A percentile compares a stretch with the other conserved stretches of the same genome.
These are phyloP conservation scores for Cremastinae sp. DNA, from an alignment of 2,888 invertebrate species.

Conservation along the genomic window DNA sequence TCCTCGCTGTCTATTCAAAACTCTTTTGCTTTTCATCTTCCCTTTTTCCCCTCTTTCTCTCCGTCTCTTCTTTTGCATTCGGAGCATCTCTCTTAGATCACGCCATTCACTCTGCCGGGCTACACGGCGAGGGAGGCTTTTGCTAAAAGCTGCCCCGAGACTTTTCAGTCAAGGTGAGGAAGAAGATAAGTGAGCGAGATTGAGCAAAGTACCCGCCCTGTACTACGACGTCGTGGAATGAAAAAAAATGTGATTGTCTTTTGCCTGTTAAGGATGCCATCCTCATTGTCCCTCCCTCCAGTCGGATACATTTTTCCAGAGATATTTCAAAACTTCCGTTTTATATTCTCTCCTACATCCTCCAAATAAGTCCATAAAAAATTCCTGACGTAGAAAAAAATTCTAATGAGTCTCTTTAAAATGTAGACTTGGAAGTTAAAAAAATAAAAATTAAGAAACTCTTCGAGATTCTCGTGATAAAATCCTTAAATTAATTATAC, in stretches of 20 bases:
- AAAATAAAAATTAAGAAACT: too few relatives aligned
- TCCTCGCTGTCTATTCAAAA: slow-evolving; percentile 21
- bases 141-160: slow-evolving; percentile 69
- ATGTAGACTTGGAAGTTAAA: background rate
- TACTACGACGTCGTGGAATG: slow-evolving; percentile 58
- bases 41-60: slow-evolving; percentile 12
- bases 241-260: slow-evolving; percentile 47
- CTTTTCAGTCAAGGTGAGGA: slow-evolving; percentile 33
- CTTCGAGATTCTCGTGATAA: too few relatives aligned
- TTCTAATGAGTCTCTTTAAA: background rate
- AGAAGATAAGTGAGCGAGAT: slow-evolving; percentile 46
- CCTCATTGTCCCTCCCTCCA: slow-evolving; percentile 16
- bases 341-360: background rate
- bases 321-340: slow-evolving; percentile 28
- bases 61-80: slow-evolving; percentile 52
- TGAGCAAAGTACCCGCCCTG: slow-evolving; percentile 45
- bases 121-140: slow-evolving; percentile 73
- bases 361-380: background rate
- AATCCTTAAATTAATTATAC: too few relatives aligned
- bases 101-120: slow-evolving; percentile 71
- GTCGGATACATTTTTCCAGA: slow-evolving; percentile 28
- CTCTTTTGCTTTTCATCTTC: slow-evolving; percentile 29
- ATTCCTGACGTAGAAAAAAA: background rate
- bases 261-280: slow-evolving; percentile 28
- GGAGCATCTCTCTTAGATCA: slow-evolving; percentile 69